These are phyloP conservation scores for Gobiocypris rarus DNA, from an alignment of 2,113 vertebrate species.

Conservation along the genomic window DNA sequence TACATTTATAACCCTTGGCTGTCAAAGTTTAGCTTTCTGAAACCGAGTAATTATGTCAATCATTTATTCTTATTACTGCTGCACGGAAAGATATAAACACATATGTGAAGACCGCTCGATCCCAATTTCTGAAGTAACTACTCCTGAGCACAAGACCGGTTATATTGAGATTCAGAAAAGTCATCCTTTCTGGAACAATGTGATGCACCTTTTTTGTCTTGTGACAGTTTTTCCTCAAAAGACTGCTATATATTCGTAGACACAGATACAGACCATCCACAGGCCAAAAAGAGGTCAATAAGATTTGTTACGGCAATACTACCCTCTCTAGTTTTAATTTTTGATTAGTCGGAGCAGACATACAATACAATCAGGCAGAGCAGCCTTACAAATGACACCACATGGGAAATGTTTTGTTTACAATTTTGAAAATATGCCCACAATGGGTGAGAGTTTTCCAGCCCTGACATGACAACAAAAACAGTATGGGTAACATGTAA, in stretches of 20 bases:
- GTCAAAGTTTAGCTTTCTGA: neutral
- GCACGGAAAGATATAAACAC: neutral
- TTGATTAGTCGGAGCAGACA: constrained; percentile 16
- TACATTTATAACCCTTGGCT: neutral
- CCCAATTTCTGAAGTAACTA: too few relatives aligned
- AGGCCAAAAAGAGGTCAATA: neutral
- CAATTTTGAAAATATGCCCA: neutral
- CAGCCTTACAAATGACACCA: neutral
- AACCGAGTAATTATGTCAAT: neutral
- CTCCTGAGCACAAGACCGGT: neutral
- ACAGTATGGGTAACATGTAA: neutral
- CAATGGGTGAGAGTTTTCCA: neutral
- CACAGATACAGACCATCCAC: neutral
- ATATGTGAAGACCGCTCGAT: neutral
- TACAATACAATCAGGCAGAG: neutral
- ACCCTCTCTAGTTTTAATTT: neutral
- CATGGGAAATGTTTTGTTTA: neutral
- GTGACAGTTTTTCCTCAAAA: neutral
- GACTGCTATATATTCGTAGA: neutral
- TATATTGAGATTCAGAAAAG: neutral
- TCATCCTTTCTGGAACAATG: neutral
- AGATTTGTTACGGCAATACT: constrained; percentile 12
- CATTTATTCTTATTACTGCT: neutral
- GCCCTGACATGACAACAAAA: neutral
- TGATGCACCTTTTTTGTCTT: neutral